phyloP scores from a whole-genome alignment of 2,888 invertebrate species.

The Cataglyphis cursor region DNA sequence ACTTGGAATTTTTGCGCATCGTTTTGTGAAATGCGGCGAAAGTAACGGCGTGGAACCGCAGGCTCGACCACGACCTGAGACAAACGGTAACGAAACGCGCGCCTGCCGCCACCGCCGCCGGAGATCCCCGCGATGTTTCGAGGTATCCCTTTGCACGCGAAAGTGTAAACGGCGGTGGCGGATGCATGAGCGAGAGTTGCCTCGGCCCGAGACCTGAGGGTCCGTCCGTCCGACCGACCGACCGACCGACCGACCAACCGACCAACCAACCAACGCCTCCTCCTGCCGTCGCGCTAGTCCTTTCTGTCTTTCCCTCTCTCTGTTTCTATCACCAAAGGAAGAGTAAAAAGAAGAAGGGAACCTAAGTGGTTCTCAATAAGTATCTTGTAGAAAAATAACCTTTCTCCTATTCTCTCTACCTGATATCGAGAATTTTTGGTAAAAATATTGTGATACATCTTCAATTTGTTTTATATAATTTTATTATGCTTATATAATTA shows the following conservation, averaged over 20 bases:
- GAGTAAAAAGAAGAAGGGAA: slow-evolving; percentile 69
- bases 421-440: not conserved
- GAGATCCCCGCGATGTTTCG: slow-evolving; percentile 62
- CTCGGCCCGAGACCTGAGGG: slow-evolving; percentile 58
- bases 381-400: slow-evolving; percentile 17
- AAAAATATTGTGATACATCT: not conserved
- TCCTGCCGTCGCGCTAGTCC: slow-evolving; percentile 48
- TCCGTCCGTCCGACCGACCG: slow-evolving; percentile 26
- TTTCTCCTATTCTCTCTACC: not conserved
- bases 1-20: slow-evolving; percentile 63
- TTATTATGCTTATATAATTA: not conserved
- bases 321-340: slow-evolving; percentile 60
- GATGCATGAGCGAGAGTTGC: slow-evolving; percentile 73
- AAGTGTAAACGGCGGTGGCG: slow-evolving; percentile 82
- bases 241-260: slow-evolving; percentile 35
- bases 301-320: slow-evolving; percentile 55
- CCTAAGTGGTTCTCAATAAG: slow-evolving; percentile 76
- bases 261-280: slow-evolving; percentile 50
- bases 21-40: slow-evolving; percentile 64
- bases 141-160: slow-evolving; percentile 74
- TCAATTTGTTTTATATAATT: not conserved
- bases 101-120: slow-evolving; percentile 52
- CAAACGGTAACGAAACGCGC: slow-evolving; percentile 78
- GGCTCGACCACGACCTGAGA: slow-evolving; percentile 79
- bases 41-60: slow-evolving; percentile 74